Conservation (phyloP, 2,888 invertebrate genomes). For the Dryococelus australis region DNA sequence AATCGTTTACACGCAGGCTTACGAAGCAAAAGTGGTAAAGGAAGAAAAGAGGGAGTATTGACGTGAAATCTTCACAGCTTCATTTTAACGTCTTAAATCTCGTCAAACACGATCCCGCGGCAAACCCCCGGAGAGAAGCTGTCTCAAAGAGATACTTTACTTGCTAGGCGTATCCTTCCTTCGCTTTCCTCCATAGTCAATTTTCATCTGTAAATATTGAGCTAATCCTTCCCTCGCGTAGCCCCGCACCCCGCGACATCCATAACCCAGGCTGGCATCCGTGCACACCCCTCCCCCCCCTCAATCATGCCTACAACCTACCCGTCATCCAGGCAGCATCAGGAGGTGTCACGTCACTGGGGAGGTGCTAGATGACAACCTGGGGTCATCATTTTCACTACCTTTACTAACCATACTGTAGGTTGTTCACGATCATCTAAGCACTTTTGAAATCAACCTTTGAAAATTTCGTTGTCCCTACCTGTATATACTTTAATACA, state of each 20-base stretch:
- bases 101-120: background rate
- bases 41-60: background rate
- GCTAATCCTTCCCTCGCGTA: constrained; percentile 54
- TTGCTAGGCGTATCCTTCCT: constrained; percentile 26
- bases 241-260: constrained; percentile 13
- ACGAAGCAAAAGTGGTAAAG: too few species aligned
- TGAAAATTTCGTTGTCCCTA: too few species aligned
- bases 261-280: background rate
- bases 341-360: background rate
- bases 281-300: background rate
- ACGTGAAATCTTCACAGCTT: background rate
- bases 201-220: constrained; percentile 61
- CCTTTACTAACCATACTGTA: too few species aligned
- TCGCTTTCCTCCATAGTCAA: constrained; percentile 54
- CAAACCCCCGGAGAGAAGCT: background rate
- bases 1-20: too few species aligned
- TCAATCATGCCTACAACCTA: background rate
- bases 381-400: too few species aligned
- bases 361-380: background rate
- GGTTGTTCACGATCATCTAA: too few species aligned
- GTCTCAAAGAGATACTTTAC: constrained; percentile 10
- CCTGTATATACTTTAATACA: too few species aligned
- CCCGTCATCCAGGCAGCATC: background rate
- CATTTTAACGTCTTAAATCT: constrained; percentile 10
- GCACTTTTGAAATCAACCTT: too few species aligned